Percentiles rank a stretch among this genome's conserved stretches.
Conservation (phyloP, 2,113 vertebrate genomes). For the Plectropomus leopardus region DNA sequence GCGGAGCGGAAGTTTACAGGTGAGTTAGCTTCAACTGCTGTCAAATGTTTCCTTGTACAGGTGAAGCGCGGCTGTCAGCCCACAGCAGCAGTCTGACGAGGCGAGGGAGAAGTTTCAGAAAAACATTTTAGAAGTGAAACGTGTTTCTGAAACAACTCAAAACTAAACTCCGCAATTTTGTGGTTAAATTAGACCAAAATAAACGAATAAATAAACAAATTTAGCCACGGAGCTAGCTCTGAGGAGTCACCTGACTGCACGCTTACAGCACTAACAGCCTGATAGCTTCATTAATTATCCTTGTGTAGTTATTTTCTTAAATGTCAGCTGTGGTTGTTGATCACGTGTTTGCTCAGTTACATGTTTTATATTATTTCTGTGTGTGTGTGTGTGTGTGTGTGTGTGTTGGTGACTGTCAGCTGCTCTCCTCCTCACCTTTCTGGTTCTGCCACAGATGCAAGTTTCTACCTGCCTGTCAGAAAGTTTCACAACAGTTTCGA, state of each 20-base stretch:
- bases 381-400: conserved; percentile 3
- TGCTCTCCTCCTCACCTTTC: conserved; percentile 70
- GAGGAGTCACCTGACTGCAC: not conserved
- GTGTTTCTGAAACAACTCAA: not conserved
- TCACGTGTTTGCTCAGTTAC: not conserved
- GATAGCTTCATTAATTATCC: no score
- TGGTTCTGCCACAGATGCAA: conserved; percentile 81
- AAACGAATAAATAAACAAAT: no score
- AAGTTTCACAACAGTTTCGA: conserved; percentile 83
- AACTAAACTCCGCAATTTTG: not conserved
- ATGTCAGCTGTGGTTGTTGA: not conserved
- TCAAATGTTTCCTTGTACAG: not conserved
- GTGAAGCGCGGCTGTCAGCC: not conserved
- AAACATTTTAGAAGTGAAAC: not conserved
- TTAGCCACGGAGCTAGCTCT: not conserved
- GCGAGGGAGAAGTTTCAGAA: not conserved
- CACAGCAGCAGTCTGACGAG: not conserved
- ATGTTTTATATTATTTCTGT: not conserved
- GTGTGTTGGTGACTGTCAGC: conserved; percentile 32
- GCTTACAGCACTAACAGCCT: not conserved
- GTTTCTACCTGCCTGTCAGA: conserved; percentile 78
- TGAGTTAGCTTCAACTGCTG: conserved; percentile 8
- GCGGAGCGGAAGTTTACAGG: conserved; percentile 48
- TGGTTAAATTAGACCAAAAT: not conserved
- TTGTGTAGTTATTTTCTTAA: not conserved